Conservation (phyloP, 2,797 vertebrate genomes). For the Poecilia picta region DNA sequence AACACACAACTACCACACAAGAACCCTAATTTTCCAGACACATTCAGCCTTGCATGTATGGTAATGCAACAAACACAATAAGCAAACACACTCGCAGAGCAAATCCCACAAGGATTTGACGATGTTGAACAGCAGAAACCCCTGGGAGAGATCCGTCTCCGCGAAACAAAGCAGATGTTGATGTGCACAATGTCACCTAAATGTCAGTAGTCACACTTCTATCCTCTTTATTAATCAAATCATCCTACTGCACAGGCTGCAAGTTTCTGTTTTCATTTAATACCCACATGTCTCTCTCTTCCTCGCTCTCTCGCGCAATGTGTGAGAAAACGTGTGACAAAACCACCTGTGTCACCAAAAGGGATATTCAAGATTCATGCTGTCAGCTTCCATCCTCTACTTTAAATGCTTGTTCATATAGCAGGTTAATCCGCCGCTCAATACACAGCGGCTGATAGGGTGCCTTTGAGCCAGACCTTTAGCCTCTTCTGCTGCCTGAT, state of each 20-base stretch:
- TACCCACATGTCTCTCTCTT: constrained; percentile 9
- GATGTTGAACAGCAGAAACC: constrained; percentile 57
- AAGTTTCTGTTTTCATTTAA: constrained; percentile 44
- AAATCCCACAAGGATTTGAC: constrained; percentile 60
- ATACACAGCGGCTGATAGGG: constrained; percentile 18
- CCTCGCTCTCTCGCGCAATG: constrained; percentile 2
- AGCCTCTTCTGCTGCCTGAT: constrained; percentile 26
- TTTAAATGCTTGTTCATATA: constrained; percentile 34
- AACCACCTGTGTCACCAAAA: constrained; percentile 42
- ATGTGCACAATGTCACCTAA: constrained; percentile 58
- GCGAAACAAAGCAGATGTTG: constrained; percentile 74
- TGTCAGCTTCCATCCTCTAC: constrained; percentile 47
- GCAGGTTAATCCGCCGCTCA: constrained; percentile 6
- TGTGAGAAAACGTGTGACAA: constrained; percentile 45
- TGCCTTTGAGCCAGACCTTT: constrained; percentile 59
- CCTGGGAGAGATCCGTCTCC: constrained; percentile 62
- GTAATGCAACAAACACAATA: constrained; percentile 26
- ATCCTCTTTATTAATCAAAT: constrained; percentile 47
- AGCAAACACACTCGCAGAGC: constrained; percentile 14
- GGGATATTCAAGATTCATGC: constrained; percentile 45
- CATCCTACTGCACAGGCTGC: background rate
- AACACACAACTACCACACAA: constrained; percentile 18
- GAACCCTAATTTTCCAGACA: constrained; percentile 5
- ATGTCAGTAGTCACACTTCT: constrained; percentile 51
- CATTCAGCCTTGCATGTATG: constrained; percentile 29